Evolutionary conservation across 2,888 invertebrate species (phyloP).

Genomic region (Nephrocerus scutellatus): DNA sequence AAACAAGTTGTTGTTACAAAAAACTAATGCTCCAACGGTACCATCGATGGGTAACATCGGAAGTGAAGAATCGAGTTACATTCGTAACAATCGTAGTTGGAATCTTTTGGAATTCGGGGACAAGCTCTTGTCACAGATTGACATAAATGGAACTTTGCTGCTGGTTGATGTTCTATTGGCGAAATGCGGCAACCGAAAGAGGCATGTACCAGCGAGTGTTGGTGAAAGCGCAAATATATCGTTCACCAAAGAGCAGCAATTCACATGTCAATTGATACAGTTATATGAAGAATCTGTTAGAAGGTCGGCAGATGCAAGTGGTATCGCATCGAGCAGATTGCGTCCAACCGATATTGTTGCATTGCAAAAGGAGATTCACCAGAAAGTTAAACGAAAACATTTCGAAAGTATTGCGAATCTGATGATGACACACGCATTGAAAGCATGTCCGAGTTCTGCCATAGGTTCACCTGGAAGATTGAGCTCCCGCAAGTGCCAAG

Average conservation of each 20-base stretch:
- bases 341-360: conserved; percentile 1
- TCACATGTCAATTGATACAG: conserved; percentile 6
- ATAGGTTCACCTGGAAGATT: too few species aligned
- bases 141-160: conserved; percentile 9
- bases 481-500: too few species aligned
- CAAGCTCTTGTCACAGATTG: conserved; percentile 4
- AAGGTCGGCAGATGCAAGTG: conserved; percentile 3
- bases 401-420: background rate
- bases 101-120: conserved; percentile 5
- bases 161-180: conserved; percentile 8
- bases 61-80: too few species aligned
- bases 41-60: too few species aligned
- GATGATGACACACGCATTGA: background rate
- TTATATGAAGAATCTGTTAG: conserved; percentile 9
- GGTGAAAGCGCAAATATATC: too few species aligned
- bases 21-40: too few species aligned
- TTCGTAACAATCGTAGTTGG: background rate
- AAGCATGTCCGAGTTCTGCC: background rate
- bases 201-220: conserved; percentile 1
- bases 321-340: background rate
- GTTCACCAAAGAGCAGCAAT: background rate
- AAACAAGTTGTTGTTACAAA: too few species aligned
- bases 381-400: background rate
- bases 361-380: conserved; percentile 10
- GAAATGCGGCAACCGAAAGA: conserved; percentile 6